A percentile compares a stretch with the other conserved stretches of the same genome.
phyloP scores from a whole-genome alignment of 2,888 invertebrate species.

The Cryptophagus acutangulus region DNA sequence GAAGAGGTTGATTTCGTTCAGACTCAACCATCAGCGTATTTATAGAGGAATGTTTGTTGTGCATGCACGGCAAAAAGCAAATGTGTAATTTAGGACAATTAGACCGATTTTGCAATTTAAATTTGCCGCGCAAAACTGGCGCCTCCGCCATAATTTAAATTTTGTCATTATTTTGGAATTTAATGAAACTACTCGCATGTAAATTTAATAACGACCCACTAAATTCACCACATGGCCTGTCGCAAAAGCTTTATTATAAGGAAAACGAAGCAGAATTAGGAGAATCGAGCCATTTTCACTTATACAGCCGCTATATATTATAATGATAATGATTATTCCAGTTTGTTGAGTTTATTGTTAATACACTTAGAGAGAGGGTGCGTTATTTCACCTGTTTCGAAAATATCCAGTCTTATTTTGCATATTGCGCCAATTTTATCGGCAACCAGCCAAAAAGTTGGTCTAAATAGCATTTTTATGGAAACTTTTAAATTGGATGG shows the following conservation, averaged over 20 bases:
- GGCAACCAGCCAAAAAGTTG: too few species aligned
- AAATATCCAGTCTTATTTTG: too few species aligned
- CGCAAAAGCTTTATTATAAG: conserved; percentile 11
- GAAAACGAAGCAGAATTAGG: conserved; percentile 19
- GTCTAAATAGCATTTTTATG: too few species aligned
- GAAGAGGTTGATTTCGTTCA: too few species aligned
- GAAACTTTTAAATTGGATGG: too few species aligned
- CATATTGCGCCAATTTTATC: too few species aligned
- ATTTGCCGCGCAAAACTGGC: conserved; percentile 7
- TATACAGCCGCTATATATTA: conserved; percentile 15
- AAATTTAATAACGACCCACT: conserved; percentile 13
- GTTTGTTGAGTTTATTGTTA: conserved; percentile 35
- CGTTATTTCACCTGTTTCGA: conserved; percentile 16
- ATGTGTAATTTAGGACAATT: too few species aligned
- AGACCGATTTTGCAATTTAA: too few species aligned
- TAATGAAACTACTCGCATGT: conserved; percentile 13
- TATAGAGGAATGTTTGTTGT: too few species aligned
- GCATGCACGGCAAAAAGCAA: too few species aligned
- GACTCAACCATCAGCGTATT: too few species aligned
- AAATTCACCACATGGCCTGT: conserved; percentile 14
- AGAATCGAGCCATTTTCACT: conserved; percentile 17
- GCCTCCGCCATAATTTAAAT: conserved; percentile 1
- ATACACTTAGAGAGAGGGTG: conserved; percentile 23
- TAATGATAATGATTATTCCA: conserved; percentile 35
- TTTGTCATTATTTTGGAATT: too few species aligned